These are phyloP conservation scores for Uloborus plumipes DNA, from an alignment of 2,888 invertebrate genomes.

Conservation along the genomic window DNA sequence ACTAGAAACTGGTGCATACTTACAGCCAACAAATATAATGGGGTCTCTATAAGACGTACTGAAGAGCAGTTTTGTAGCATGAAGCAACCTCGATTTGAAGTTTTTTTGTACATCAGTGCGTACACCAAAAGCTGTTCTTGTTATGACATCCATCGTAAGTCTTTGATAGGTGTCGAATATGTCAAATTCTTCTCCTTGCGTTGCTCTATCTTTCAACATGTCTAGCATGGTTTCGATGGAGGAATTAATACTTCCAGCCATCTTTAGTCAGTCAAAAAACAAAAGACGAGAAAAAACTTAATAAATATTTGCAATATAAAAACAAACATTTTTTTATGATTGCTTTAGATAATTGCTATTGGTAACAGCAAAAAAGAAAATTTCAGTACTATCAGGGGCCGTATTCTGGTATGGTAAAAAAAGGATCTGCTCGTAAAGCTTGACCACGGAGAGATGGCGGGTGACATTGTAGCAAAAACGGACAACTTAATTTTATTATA, in stretches of 20 bases:
- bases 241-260: conserved; percentile 70
- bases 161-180: conserved; percentile 72
- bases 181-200: conserved; percentile 69
- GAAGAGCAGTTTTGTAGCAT: conserved; percentile 21
- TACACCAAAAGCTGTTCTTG: conserved; percentile 73
- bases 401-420: too few species aligned
- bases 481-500: too few species aligned
- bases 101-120: conserved; percentile 71
- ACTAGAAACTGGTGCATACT: neutral
- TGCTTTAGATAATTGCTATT: too few species aligned
- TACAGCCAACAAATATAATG: conserved; percentile 41
- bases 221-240: conserved; percentile 71
- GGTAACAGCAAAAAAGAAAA: too few species aligned
- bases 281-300: too few species aligned
- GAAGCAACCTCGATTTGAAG: conserved; percentile 65
- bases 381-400: too few species aligned
- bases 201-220: conserved; percentile 69
- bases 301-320: too few species aligned
- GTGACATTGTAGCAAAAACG: too few species aligned
- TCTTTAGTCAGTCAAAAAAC: conserved; percentile 21
- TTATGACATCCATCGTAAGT: conserved; percentile 74
- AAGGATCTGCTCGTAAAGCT: too few species aligned
- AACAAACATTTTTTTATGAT: too few species aligned
- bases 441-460: too few species aligned
- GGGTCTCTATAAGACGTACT: conserved; percentile 1